phyloP scores from a whole-genome alignment of 2,797 vertebrate species.

The Poecilia picta region DNA sequence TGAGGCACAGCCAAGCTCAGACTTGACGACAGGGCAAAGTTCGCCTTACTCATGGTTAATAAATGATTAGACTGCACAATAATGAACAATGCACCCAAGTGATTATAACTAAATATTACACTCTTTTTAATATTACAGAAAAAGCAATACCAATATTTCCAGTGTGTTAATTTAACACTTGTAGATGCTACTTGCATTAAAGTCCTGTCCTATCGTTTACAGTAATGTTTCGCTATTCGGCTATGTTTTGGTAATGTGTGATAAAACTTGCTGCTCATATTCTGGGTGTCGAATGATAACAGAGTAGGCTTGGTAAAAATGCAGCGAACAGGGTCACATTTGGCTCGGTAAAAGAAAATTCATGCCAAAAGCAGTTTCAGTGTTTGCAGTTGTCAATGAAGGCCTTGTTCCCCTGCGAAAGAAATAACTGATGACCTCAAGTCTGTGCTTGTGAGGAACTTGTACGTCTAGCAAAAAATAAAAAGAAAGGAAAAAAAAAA shows the following conservation, averaged over 20 bases:
- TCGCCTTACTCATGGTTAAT: conserved; percentile 53
- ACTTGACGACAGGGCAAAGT: conserved; percentile 51
- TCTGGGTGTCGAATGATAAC: neutral
- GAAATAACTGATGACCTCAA: neutral
- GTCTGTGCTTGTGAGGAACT: neutral
- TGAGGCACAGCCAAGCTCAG: neutral
- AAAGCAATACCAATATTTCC: neutral
- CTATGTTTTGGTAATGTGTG: neutral
- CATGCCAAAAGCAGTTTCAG: neutral
- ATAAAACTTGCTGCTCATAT: neutral
- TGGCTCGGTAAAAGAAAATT: neutral
- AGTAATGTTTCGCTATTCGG: neutral
- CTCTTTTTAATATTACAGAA: neutral
- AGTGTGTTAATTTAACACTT: neutral
- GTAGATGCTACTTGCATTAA: neutral
- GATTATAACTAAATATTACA: conserved; percentile 18
- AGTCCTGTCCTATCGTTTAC: neutral
- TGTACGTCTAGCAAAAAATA: neutral
- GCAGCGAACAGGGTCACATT: neutral
- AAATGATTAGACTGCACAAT: conserved; percentile 39
- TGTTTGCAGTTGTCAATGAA: neutral
- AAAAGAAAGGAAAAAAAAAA: neutral
- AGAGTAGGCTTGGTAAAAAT: neutral
- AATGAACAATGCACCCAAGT: conserved; percentile 18
- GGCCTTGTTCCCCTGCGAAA: neutral